Percentiles rank a stretch among this genome's conserved stretches.
Evolutionary conservation across 2,888 invertebrate genomes (phyloP).

Genomic region (Automeris io): DNA sequence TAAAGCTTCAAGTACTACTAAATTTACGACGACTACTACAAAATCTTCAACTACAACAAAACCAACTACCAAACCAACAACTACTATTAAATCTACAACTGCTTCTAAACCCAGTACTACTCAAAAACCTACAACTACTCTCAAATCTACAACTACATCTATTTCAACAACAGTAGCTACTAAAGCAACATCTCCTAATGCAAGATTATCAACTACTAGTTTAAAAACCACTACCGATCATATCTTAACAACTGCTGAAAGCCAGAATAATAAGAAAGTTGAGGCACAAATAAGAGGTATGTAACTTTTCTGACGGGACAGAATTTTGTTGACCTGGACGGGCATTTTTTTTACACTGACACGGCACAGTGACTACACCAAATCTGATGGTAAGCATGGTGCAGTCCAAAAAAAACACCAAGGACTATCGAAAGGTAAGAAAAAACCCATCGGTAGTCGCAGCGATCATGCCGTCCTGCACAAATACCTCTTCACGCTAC

Average conservation of each 20-base stretch:
- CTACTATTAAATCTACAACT: slow-evolving; percentile 15
- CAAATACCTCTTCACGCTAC: too few relatives aligned
- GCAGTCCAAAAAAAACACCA: too few relatives aligned
- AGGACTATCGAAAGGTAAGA: too few relatives aligned
- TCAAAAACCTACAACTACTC: slow-evolving; percentile 16
- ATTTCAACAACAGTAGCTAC: slow-evolving; percentile 11
- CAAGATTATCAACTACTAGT: background rate
- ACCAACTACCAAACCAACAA: slow-evolving; percentile 18
- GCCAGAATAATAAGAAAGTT: background rate
- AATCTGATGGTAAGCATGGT: too few relatives aligned
- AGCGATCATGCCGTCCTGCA: too few relatives aligned
- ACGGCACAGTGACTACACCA: too few relatives aligned
- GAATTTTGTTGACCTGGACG: too few relatives aligned
- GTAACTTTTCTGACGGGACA: too few relatives aligned
- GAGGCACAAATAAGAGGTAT: background rate
- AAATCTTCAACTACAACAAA: slow-evolving; percentile 16
- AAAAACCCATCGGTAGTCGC: too few relatives aligned
- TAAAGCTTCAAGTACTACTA: slow-evolving; percentile 12
- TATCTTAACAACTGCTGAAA: slow-evolving; percentile 1
- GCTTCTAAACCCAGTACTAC: slow-evolving; percentile 13
- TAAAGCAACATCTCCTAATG: slow-evolving; percentile 9
- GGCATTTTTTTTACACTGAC: too few relatives aligned
- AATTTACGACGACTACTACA: slow-evolving; percentile 14
- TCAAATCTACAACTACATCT: slow-evolving; percentile 15
- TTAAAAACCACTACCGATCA: background rate